Base-by-base conservation (phyloP, 2,888 invertebrate species). In the Melikaiella ostensackeni region DNA sequence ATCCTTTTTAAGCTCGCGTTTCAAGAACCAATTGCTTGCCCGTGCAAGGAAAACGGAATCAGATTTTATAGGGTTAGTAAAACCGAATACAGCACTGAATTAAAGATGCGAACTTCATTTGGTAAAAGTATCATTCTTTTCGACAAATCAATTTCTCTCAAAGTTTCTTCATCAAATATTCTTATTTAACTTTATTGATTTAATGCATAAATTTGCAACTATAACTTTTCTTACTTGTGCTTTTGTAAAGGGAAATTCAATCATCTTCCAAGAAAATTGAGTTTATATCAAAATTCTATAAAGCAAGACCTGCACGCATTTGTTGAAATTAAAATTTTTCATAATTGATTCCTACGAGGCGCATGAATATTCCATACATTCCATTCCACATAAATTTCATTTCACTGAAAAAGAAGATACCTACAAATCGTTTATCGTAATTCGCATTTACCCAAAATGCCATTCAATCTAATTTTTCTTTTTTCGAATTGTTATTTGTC, bases 1-100 rank as follows among this genome's bases (percentile, higher is more conserved):
- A 81, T 80, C 77, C 78, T 80, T 81, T 78, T 77, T 78, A 77
- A 75, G 77, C 70, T 81, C 81, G 77, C 79, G 78, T 81, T 79
- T 80, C 78, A 80, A 78, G 78, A 78, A 62, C 75, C 82, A 78
- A 80, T 82, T 79, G 79, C 76, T 79, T 78, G 75, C 73, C 77
- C 78, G 79, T 78, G 79, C 75, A 70, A 62, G 75, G 30, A 76
- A 77, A 77, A 74, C 59, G 61, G 63, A 77, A 79, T 80, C 77
- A 57, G 27, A 55, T 79, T 75, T 78, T 78, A 79, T 80, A 50
- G 77, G 61, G 76, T 77, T 80, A 77, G 76, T 76, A 73, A 77
- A 79, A 76, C 55, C 77, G 27, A 66, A 42, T 66, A 66, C 66
- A 46, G 42, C 19, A 27, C 27, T 42, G 66, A 46, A 66, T 66